phyloP scores from a whole-genome alignment of 1,140 invertebrate species.

The Meloidogyne exigua region DNA sequence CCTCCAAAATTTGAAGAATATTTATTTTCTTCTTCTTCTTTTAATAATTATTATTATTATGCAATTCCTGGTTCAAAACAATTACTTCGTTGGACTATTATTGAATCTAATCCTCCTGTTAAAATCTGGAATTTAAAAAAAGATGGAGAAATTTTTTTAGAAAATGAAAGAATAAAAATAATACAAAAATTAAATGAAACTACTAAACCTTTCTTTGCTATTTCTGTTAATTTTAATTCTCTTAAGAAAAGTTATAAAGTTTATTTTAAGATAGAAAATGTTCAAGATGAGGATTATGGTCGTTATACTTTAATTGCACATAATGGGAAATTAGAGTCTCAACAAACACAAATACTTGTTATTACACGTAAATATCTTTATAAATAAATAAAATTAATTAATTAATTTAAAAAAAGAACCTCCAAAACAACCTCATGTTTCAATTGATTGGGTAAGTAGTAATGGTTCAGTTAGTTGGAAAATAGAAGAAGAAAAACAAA shows the following conservation, averaged over 20 bases:
- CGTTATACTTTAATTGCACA: constrained; percentile 34
- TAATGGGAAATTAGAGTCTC: constrained; percentile 33
- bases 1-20: constrained; percentile 13
- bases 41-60: constrained; percentile 11
- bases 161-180: constrained; percentile 23
- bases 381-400: constrained; percentile 14
- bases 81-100: constrained; percentile 33
- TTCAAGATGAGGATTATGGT: constrained; percentile 41
- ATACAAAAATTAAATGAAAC: constrained; percentile 23
- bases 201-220: constrained; percentile 14
- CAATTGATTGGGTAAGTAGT: constrained; percentile 27
- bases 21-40: constrained; percentile 1
- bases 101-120: constrained; percentile 41
- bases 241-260: neutral
- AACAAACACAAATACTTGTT: constrained; percentile 32
- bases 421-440: constrained; percentile 30
- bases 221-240: constrained; percentile 9
- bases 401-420: constrained; percentile 29
- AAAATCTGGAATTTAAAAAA: constrained; percentile 37
- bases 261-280: constrained; percentile 30
- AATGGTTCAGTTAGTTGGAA: constrained; percentile 28
- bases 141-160: constrained; percentile 28
- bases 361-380: constrained; percentile 21
- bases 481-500: constrained; percentile 23
- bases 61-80: constrained; percentile 25